phyloP scores from a whole-genome alignment of 92 coral and sea anemone genomes.

The Porites cylindrica region DNA sequence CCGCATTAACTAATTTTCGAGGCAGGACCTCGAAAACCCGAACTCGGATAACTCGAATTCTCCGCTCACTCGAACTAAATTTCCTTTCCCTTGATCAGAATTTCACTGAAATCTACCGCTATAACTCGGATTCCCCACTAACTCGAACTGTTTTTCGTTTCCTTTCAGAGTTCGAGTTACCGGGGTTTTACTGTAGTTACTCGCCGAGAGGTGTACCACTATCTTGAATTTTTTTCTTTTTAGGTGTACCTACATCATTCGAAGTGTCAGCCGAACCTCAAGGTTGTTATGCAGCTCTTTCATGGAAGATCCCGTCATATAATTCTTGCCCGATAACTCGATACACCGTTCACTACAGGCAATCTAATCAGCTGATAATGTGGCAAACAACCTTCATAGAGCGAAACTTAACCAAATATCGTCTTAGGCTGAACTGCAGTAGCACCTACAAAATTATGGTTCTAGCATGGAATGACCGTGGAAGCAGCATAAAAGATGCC shows the following conservation, averaged over 20 bases:
- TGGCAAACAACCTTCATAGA: not conserved
- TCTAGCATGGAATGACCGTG: slow-evolving; percentile 13
- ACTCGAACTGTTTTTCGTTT: too few relatives aligned
- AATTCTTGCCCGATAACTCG: not conserved
- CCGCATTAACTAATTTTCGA: too few relatives aligned
- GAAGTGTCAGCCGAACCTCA: not conserved
- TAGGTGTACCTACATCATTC: not conserved
- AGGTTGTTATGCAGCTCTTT: not conserved
- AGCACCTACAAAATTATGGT: not conserved
- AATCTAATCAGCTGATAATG: not conserved
- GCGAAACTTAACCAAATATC: not conserved
- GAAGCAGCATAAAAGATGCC: not conserved
- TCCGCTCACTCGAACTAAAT: too few relatives aligned
- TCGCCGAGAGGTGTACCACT: too few relatives aligned
- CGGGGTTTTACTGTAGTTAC: too few relatives aligned
- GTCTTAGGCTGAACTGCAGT: slow-evolving; percentile 4
- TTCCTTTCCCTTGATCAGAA: too few relatives aligned
- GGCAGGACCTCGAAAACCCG: too few relatives aligned
- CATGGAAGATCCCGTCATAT: not conserved
- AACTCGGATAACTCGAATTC: too few relatives aligned
- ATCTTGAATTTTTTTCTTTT: not conserved
- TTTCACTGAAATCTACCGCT: too few relatives aligned
- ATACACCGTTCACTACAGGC: slow-evolving; percentile 4
- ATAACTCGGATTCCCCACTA: too few relatives aligned
- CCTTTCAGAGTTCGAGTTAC: too few relatives aligned